Base-by-base conservation (phyloP, 2,797 vertebrate genomes). In the Myotis daubentonii region DNA sequence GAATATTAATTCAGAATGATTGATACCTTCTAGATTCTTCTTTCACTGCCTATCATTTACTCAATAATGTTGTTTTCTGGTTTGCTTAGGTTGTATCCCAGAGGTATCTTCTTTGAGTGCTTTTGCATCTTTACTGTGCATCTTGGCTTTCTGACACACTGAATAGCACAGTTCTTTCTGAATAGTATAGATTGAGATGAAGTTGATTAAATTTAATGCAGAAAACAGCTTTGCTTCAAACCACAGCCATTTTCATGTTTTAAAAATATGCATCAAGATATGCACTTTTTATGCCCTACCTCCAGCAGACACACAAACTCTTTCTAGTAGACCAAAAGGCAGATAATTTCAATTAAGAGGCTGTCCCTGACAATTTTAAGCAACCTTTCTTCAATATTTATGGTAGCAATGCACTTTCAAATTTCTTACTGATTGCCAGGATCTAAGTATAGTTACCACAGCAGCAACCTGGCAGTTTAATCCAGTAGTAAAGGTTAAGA, bases 391-490 rank as follows among this genome's bases (percentile, higher is more conserved):
- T 96, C 96, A 97, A 97, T 95, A 96, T 97, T 98, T 97, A 97
- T 93, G 97, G 96, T 94, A 96, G 91, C 92, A 92, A 78, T 95
- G 81, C 79, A 97, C 97, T 98, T 98, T 97, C 97, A 98, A 95
- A 95, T 98, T 98, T 98, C 98, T 97, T 96, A 91, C 92, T 95
- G 97, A 95, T 96, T 98, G 93, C 96, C 97, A 97, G 97, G 97
- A 97, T 98, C 97, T 97, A 98, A 96, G 94, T 94, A 97, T 65
- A 0, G 98, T 98, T 98, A 97, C 98, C 96, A 98, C 97, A 97
- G 98, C 72, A 98, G 97, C 97, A 97, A 98, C 96, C 95, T 97
- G 97, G 97, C 98, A 98, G 98, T 98, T 98, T 98, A 98, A 98
- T 98, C 97, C 96, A 97, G 97, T 98, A 97, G 95, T 97, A 98